Evolutionary conservation across 2,113 vertebrate genomes (phyloP).

Genomic region (Nibea albiflora): DNA sequence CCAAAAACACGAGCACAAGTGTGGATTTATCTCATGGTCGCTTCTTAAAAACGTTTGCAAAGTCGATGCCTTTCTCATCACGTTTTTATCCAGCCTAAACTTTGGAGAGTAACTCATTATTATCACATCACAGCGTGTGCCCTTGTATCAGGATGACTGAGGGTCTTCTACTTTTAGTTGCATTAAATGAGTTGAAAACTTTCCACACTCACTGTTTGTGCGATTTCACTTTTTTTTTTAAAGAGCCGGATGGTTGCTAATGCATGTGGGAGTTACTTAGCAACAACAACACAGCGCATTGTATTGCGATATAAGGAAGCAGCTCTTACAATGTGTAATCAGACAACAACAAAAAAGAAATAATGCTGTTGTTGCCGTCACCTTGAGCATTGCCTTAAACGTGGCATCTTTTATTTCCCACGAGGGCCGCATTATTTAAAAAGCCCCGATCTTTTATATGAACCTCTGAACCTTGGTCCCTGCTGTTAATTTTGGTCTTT

Average conservation of each 20-base stretch:
- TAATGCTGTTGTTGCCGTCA: not conserved
- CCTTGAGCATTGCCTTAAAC: not conserved
- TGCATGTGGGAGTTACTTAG: not conserved
- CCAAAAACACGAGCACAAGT: not conserved
- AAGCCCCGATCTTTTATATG: not conserved
- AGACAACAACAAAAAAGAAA: not conserved
- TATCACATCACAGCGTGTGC: not conserved
- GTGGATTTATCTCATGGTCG: not conserved
- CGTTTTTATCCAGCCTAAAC: not conserved
- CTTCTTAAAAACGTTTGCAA: not conserved
- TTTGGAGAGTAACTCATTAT: not conserved
- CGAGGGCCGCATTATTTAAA: conserved; percentile 2
- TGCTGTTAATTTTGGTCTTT: conserved; percentile 5
- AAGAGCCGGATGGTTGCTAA: not conserved
- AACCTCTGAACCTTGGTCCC: not conserved
- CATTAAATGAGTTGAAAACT: not conserved
- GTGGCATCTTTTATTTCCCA: conserved; percentile 20
- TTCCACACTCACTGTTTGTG: not conserved
- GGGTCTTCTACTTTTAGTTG: not conserved
- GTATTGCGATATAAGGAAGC: not conserved
- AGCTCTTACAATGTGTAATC: not conserved
- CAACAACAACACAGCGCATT: not conserved
- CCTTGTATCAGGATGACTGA: not conserved
- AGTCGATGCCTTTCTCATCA: not conserved
- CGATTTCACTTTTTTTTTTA: not conserved